Conservation (phyloP, 1,140 invertebrate species). For the Cotesia typhae region DNA sequence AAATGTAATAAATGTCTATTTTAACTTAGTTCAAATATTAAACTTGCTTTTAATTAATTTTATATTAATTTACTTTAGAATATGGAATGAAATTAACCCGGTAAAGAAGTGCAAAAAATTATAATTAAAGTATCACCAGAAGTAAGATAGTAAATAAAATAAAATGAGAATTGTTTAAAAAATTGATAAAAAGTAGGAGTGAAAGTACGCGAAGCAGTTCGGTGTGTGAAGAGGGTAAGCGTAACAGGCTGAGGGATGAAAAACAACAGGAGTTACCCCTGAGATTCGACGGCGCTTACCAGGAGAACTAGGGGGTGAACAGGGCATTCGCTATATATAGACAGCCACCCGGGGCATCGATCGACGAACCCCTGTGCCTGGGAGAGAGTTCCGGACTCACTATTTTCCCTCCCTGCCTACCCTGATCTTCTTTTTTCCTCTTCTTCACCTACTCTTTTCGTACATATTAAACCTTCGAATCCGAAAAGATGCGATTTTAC, state of each 20-base stretch:
- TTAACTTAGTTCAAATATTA: too few relatives aligned
- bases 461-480: too few relatives aligned
- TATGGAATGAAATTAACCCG: too few relatives aligned
- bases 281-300: conserved; percentile 24
- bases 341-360: conserved; percentile 39
- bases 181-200: conserved; percentile 5
- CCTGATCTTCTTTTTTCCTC: not conserved
- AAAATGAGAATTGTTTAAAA: not conserved
- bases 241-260: not conserved
- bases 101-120: too few relatives aligned
- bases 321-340: conserved; percentile 38
- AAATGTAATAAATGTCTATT: too few relatives aligned
- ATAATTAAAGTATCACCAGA: too few relatives aligned
- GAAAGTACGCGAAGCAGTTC: not conserved
- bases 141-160: conserved; percentile 2
- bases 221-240: not conserved
- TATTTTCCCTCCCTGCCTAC: conserved; percentile 9
- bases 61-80: too few relatives aligned
- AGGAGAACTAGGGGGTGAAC: conserved; percentile 24
- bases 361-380: conserved; percentile 40
- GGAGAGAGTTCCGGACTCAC: conserved; percentile 38
- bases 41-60: too few relatives aligned
- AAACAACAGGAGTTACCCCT: conserved; percentile 29
- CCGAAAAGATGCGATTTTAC: too few relatives aligned
- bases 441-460: not conserved